Base-by-base conservation (phyloP, 2,113 vertebrate genomes). In the Emydocephalus ijimae region DNA sequence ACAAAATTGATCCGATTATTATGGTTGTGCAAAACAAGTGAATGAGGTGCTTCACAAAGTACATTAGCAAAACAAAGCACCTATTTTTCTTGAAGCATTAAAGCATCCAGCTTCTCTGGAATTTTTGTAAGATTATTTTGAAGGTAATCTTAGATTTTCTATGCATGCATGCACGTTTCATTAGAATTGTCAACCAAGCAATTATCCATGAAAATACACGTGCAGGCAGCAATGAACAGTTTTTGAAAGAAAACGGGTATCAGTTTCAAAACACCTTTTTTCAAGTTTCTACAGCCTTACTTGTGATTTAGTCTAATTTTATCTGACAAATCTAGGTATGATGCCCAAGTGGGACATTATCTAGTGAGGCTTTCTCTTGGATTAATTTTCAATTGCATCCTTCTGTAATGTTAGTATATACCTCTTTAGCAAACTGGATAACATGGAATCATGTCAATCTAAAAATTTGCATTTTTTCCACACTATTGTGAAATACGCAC, bases 1-100 rank as follows among this genome's bases (percentile, higher is more conserved):
- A 3, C 0, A 11, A 18, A 21, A 14, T 1, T 1, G 10, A 43
- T 64, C 0, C 0, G n/a, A 29, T 54, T 39, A 89, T 39, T 56
- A 21, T 23, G 9, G 15, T 88, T 86, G 85, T 81, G n/a, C 69
- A 81, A 81, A 43, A 43, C 34, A 81, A 43, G 34, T 81, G 74
- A 81, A 81, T 10, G 18, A 81, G 74, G 34, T 81, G 7, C 74
- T 43, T 81, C 34, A 81, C 34, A 43, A 81, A 81, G 6, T 43
- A 81, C 7, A 39, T 81, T 81, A 81, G 34, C 34, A 43, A 81
- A 43, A 81, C n/a, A 81, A 81, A 81, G 74, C 34, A 81, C 74
- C 61, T 81, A 20, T 81, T 81, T 81, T 81, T 7, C 34, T 81
- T 81, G 34, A 81, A 81, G 69, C 34, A 39, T 81, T 81, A 43